Base-by-base conservation (phyloP, 2,113 vertebrate species). In the Vicugna pacos region DNA sequence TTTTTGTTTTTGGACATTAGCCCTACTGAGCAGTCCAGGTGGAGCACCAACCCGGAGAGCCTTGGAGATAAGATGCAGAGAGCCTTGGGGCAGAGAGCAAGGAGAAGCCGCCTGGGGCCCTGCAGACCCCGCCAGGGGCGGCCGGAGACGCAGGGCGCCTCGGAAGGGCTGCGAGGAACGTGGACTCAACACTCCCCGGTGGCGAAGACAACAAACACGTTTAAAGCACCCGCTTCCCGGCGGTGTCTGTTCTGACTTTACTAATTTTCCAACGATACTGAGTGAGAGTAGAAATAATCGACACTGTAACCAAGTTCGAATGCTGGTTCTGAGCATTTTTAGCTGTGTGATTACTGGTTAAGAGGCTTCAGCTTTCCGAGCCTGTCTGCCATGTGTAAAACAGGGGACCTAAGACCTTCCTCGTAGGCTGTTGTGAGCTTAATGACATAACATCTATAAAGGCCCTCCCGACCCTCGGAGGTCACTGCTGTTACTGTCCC, bases 181-280 rank as follows among this genome's bases (percentile, higher is more conserved):
- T 6, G 38, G 28, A 76, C 30, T 4, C 28, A 11, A 8, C 13
- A 28, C 5, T 16, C 28, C 42, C 35, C 8, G 16, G 1, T 0
- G 4, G 60, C 0, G 6, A 72, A n/a, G 81, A 48, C 19, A 15
- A 56, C 0, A 0, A 32, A 58, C 77, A 48, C 6, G 8, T 22
- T 62, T 38, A 72, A 64, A 65, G 72, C 2, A n/a, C 19, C 26
- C 6, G 9, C 19, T 46, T 89, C 75, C 15, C 4, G 42, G 50
- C 6, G 5, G 46, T 3, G 73, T 17, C 62, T 16, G 32, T 48
- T 26, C 2, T n/a, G n/a, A 69, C 4, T 35, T 82, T 26, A 5
- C 50, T n/a, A 14, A 48, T 67, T 35, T 56, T 62, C 60, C n/a
- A 35, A 6, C 16, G 60, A 52, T 14, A 8, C 70, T 28, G n/a